phyloP scores from a whole-genome alignment of 2,888 invertebrate genomes.

The Anaspis maculata region DNA sequence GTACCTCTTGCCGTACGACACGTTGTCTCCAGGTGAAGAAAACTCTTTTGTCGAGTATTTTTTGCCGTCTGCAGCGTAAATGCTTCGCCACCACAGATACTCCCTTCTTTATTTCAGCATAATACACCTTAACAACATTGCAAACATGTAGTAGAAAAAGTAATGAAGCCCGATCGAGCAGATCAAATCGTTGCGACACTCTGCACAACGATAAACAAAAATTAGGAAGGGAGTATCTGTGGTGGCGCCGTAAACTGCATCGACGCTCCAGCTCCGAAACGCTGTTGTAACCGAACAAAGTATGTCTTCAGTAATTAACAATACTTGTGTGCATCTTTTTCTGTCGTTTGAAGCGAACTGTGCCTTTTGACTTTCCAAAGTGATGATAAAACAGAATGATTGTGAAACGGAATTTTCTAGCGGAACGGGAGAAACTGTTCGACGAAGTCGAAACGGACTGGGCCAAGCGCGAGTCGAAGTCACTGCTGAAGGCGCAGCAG shows the following conservation, averaged over 20 bases:
- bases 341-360: no score
- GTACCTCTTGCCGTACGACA: conserved; percentile 83
- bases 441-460: conserved; percentile 68
- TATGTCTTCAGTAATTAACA: no score
- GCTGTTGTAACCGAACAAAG: neutral
- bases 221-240: no score
- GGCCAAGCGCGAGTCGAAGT: conserved; percentile 54
- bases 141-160: no score
- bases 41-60: neutral
- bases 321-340: no score
- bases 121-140: no score
- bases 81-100: neutral
- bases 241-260: no score
- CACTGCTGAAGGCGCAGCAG: conserved; percentile 26
- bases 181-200: no score
- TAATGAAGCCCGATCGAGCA: no score
- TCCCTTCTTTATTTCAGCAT: neutral
- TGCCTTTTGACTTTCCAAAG: no score
- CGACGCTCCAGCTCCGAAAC: neutral
- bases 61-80: neutral
- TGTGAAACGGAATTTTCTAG: conserved; percentile 43
- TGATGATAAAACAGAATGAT: conserved; percentile 1
- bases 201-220: no score
- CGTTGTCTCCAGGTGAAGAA: conserved; percentile 57
- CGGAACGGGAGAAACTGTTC: conserved; percentile 65